Evolutionary conservation across 2,113 vertebrate genomes (phyloP).

Genomic region (Capreolus pygargus): DNA sequence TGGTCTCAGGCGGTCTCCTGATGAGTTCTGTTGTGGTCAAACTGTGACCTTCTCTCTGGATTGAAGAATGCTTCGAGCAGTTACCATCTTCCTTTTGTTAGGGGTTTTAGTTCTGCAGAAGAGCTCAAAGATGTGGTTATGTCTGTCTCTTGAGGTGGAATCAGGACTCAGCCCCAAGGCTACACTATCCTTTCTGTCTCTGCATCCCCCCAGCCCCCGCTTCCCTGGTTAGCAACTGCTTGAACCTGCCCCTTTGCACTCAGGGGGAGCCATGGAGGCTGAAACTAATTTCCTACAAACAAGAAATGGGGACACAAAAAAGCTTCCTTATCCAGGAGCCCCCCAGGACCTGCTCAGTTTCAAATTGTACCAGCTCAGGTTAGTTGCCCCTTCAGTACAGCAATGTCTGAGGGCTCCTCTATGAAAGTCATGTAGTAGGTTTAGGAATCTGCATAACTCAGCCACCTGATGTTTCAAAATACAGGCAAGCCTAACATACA

Average conservation of each 20-base stretch:
- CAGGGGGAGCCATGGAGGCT: background rate
- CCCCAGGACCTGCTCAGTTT: background rate
- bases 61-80: background rate
- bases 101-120: background rate
- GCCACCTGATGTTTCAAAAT: background rate
- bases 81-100: background rate
- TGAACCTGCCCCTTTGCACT: background rate
- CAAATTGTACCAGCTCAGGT: background rate
- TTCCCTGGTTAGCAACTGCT: background rate
- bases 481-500: background rate
- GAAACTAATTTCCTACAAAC: background rate
- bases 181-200: background rate
- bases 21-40: background rate
- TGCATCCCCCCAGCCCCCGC: background rate
- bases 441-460: background rate
- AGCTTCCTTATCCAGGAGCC: background rate
- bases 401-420: background rate
- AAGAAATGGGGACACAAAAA: background rate
- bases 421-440: background rate
- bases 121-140: background rate
- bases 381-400: background rate
- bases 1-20: background rate
- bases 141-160: background rate
- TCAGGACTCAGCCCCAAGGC: background rate
- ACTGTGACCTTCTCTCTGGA: background rate